Base-by-base conservation (phyloP, 2,797 vertebrate species). In the Diceros bicornis region DNA sequence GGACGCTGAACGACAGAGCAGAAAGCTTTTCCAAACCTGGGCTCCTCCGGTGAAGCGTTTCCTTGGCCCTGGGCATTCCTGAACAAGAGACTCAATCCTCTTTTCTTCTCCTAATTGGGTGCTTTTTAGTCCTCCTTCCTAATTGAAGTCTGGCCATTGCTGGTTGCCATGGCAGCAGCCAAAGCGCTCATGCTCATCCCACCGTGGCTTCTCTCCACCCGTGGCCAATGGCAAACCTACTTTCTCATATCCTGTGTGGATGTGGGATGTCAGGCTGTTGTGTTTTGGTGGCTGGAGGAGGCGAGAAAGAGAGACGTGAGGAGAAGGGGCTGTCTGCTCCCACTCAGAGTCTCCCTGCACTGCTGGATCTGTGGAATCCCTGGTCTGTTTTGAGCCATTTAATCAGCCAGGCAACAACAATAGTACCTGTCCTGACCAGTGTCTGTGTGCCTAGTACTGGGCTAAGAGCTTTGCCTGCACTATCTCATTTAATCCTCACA, bases 161-260 rank as follows among this genome's bases (percentile, higher is more conserved):
- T 93, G 64, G 97, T 98, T 98, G 57, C 97, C 69, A 89, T 95
- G 94, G 93, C 34, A 98, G 91, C 96, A 97, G 92, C 71, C 95
- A 77, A 86, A 91, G 93, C 52, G 0, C 97, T 96, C 59, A 12
- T 97, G 1, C 97, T 96, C 59, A 12, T 97, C 84, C 68, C 64
- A 4, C 66, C 14, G 41, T 71, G 71, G 88, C 93, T 96, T 55
- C 72, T 95, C 93, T 97, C 69, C 57, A 14, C 74, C 55, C 64
- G 29, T 59, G 59, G 88, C 97, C 98, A 52, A 91, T 96, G 66
- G 86, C 81, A 97, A 97, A 32, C 66, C 64, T 77, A 74, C 83
- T 66, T 82, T 95, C 21, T 83, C 91, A 10, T 11, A 7, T 50
- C 29, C 62, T 3, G 1, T 29, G 57, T 57, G 91, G 74, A 81